These are phyloP conservation scores for Ctenoplectra terminalis DNA, from an alignment of 1,140 invertebrate species.

Conservation along the genomic window DNA sequence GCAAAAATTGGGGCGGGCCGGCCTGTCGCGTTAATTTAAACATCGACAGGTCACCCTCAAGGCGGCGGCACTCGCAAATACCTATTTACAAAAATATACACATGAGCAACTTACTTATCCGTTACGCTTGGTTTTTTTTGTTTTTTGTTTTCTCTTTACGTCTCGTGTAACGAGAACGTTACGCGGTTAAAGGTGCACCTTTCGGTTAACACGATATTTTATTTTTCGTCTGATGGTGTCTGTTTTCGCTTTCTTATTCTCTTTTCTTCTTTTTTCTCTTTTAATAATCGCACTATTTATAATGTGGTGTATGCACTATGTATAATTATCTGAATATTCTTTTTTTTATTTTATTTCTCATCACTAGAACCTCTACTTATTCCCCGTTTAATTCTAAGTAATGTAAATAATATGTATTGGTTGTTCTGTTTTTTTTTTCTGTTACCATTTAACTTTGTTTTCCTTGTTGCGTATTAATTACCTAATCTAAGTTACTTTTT, in stretches of 20 bases:
- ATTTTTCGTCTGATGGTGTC: conserved; percentile 23
- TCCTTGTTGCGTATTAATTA: conserved; percentile 62
- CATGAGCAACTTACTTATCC: conserved; percentile 80
- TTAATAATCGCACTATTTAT: conserved; percentile 68
- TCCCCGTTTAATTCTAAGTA: conserved; percentile 78
- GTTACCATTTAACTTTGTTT: conserved; percentile 35
- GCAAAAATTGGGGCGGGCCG: conserved; percentile 78
- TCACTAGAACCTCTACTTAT: conserved; percentile 79
- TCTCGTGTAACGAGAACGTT: conserved; percentile 13
- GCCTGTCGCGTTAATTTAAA: conserved; percentile 56
- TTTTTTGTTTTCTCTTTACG: conserved; percentile 7
- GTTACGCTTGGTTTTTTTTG: conserved; percentile 54
- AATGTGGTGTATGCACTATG: conserved; percentile 65
- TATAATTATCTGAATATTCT: conserved; percentile 58
- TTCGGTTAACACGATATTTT: background rate
- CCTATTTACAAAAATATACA: conserved; percentile 84
- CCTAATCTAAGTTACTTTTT: conserved; percentile 58
- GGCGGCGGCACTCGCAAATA: conserved; percentile 80
- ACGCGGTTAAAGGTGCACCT: background rate
- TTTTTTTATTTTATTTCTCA: conserved; percentile 58
- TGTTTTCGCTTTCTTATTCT: conserved; percentile 15
- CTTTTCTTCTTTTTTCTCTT: background rate
- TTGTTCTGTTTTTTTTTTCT: conserved; percentile 49
- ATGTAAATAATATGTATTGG: conserved; percentile 81
- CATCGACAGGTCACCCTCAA: conserved; percentile 71